Base-by-base conservation (phyloP, 2,888 invertebrate genomes). In the Biston betularia region DNA sequence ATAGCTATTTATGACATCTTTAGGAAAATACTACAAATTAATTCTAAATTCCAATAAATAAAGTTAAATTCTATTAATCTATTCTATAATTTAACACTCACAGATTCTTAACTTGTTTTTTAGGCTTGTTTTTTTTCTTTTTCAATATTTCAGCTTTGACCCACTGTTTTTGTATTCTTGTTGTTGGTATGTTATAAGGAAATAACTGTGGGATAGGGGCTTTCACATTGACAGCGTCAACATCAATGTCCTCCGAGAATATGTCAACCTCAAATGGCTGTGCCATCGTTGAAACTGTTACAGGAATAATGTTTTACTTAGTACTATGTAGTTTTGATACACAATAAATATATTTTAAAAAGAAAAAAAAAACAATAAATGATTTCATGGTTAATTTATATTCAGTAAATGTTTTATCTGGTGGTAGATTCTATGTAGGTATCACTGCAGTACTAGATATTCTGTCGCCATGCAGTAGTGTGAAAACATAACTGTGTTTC, bases 281-380 rank as follows among this genome's bases (percentile, higher is more conserved):
- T 34, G 44, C 45, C 56, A 54, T 54, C 6, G 40, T 42, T 40
- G 11, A 0, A 54, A 42, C 54, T 54, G 54, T 42, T 54, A 42
- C 9, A 42, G 42, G 24, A 54, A 42, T 33, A 54, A 54, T 42
- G 1, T 11, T 8, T 42, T 42, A 11, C 4, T 33, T 48, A 10
- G 2, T 0, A 44, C 11, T 9, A 8, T 42, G 9, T 42, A 9
- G 9, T 42, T 9, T 12, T 11, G 8, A 35, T 4, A 4, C 5
- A 35, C 35, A 6, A 35, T 35, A 7, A 35, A n/a, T n/a, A n/a
- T n/a, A n/a, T n/a, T n/a, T n/a, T n/a, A n/a, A n/a, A n/a, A n/a
- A n/a, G n/a, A n/a, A n/a, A n/a, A n/a, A n/a, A n/a, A n/a, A n/a
- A n/a, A n/a, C n/a, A 35, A 35, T 35, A 35, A 35, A 7, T 35